phyloP scores from a whole-genome alignment of 2,888 invertebrate species.

The Cyclophora punctaria region DNA sequence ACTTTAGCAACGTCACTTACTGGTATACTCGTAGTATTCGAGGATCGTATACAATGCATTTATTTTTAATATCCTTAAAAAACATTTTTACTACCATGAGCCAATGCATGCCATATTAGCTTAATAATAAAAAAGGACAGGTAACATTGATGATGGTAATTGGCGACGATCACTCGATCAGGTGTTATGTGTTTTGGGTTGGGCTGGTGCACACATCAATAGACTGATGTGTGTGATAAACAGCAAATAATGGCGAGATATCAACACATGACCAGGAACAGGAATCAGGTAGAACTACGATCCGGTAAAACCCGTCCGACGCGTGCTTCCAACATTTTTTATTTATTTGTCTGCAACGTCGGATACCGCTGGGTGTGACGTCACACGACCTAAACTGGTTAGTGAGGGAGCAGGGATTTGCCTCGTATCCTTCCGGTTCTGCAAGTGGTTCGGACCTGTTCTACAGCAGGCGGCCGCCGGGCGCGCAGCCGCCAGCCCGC shows the following conservation, averaged over 20 bases:
- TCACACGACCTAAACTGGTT: conserved; percentile 75
- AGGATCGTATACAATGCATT: too few species aligned
- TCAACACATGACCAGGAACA: conserved; percentile 66
- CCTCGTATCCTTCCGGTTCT: conserved; percentile 75
- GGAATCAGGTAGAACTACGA: conserved; percentile 75
- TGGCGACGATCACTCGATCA: background rate
- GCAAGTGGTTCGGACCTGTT: conserved; percentile 70
- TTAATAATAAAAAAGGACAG: too few species aligned
- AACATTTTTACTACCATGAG: too few species aligned
- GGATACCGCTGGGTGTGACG: conserved; percentile 73
- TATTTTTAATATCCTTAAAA: too few species aligned
- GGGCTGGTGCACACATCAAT: too few species aligned
- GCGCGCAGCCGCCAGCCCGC: conserved; percentile 47
- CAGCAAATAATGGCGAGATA: conserved; percentile 46
- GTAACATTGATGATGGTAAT: too few species aligned
- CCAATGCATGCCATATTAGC: too few species aligned
- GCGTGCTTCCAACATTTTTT: conserved; percentile 75
- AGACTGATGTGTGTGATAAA: conserved; percentile 25
- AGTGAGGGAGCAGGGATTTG: conserved; percentile 75
- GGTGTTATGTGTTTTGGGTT: too few species aligned
- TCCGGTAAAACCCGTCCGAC: conserved; percentile 74
- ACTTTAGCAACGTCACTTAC: too few species aligned
- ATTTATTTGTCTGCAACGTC: conserved; percentile 74
- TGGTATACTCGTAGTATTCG: too few species aligned
- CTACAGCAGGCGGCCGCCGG: conserved; percentile 59